Base-by-base conservation (phyloP, 1,140 invertebrate species). In the Episyrphus balteatus region DNA sequence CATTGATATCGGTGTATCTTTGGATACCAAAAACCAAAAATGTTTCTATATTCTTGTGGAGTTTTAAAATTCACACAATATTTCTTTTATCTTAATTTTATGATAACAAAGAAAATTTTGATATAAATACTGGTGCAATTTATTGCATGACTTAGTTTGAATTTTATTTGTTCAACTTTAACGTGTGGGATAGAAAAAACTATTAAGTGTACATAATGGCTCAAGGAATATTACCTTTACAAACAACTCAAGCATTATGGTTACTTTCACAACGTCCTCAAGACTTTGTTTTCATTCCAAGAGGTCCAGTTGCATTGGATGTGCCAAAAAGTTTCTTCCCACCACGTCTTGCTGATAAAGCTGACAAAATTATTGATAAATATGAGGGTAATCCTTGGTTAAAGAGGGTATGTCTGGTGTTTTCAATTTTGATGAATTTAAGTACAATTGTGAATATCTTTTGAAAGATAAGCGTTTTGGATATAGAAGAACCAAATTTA, bases 221-320 rank as follows among this genome's bases (percentile, higher is more conserved):
- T 26, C 21, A 26, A 8, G 21, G 21, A 26, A 5, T 26, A 26
- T 8, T 26, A 8, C 21, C 21, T 5, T 5, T 5, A 48, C 32
- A 63, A 66, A 46, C 53, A 59, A 42, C 61, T 66, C 21, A 64
- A 42, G 63, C 61, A 17, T 47, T 78, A 39, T 62, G 75, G 14
- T 64, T 76, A 39, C 66, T 82, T 5, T 80, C 80, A 51, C 78
- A 81, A 55, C 72, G 78, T 30, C 79, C 79, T 0, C 53, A 72
- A 30, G 79, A 82, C 56, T 78, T 79, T 2, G 69, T 78, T 7
- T 82, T 82, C 55, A 75, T 80, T 14, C 72, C 75, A 1, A 79
- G 80, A 47, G 64, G 77, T 30, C 74, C 73, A 42, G 65, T 73
- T 2, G 70, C 71, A 1, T 80, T 84, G 52, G 73, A 80, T 46